Conservation (phyloP, 2,888 invertebrate genomes). For the Gortyna flavago region DNA sequence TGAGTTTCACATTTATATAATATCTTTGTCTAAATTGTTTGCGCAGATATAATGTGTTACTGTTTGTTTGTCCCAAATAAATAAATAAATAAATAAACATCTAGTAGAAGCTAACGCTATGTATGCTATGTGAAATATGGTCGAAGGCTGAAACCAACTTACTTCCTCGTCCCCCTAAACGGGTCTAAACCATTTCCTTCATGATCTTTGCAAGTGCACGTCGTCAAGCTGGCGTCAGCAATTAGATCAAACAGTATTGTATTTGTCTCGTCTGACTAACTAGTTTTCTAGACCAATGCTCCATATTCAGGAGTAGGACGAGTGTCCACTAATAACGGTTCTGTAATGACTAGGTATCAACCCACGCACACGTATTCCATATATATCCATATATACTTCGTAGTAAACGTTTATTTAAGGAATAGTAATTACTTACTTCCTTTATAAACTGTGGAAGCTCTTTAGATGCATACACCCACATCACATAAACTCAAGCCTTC, state of each 20-base stretch:
- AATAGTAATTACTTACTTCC: constrained; percentile 24
- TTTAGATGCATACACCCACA: background rate
- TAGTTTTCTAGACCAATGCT: constrained; percentile 16
- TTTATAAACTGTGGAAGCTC: background rate
- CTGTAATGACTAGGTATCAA: constrained; percentile 23
- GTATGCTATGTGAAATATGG: too few species aligned
- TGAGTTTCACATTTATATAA: too few species aligned
- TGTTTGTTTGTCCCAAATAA: too few species aligned
- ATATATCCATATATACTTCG: constrained; percentile 9
- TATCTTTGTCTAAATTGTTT: too few species aligned
- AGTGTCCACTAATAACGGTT: constrained; percentile 53
- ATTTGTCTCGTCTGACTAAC: constrained; percentile 16
- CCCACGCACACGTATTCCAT: constrained; percentile 42
- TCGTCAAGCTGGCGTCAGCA: background rate
- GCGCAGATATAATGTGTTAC: too few species aligned
- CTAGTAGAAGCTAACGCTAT: too few species aligned
- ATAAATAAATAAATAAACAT: too few species aligned
- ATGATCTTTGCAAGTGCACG: background rate
- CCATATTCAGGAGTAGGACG: constrained; percentile 21
- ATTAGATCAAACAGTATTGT: background rate
- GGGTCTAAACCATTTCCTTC: background rate
- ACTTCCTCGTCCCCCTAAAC: background rate
- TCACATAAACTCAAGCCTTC: too few species aligned
- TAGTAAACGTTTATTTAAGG: constrained; percentile 25
- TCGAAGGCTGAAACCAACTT: background rate